Conservation (phyloP, 2,797 vertebrate genomes). For the Acipenser ruthenus region DNA sequence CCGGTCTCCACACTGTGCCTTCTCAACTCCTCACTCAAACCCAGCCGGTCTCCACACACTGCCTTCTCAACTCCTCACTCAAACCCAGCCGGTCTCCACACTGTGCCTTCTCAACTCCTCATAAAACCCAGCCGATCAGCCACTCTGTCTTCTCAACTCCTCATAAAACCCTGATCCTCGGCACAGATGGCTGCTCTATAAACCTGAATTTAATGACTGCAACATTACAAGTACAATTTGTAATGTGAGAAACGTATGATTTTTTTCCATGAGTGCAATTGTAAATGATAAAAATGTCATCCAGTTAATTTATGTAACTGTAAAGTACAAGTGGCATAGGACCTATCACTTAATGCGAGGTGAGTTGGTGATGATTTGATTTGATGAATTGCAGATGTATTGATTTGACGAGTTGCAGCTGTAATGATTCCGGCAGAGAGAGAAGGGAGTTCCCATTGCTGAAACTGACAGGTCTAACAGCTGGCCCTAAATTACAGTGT, state of each 20-base stretch:
- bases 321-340: constrained; percentile 36
- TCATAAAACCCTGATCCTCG: background rate
- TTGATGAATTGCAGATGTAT: constrained; percentile 33
- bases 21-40: constrained; percentile 43
- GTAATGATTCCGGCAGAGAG: constrained; percentile 43
- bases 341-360: constrained; percentile 37
- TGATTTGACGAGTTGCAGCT: constrained; percentile 28
- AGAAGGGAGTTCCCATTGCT: constrained; percentile 36
- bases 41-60: constrained; percentile 19
- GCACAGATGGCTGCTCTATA: constrained; percentile 12
- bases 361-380: constrained; percentile 29
- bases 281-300: constrained; percentile 48
- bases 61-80: constrained; percentile 6
- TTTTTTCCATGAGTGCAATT: constrained; percentile 21
- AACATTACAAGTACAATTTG: constrained; percentile 18
- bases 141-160: constrained; percentile 1
- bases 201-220: constrained; percentile 19
- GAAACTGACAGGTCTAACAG: constrained; percentile 37
- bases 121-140: constrained; percentile 6
- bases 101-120: constrained; percentile 13
- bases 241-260: constrained; percentile 21
- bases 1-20: background rate
- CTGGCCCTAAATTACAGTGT: constrained; percentile 3
- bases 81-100: constrained; percentile 8
- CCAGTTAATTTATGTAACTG: constrained; percentile 42